Percentiles rank a stretch among this genome's conserved stretches.
phyloP scores from a whole-genome alignment of 2,113 vertebrate genomes.

The Orientallactaga bullata region DNA sequence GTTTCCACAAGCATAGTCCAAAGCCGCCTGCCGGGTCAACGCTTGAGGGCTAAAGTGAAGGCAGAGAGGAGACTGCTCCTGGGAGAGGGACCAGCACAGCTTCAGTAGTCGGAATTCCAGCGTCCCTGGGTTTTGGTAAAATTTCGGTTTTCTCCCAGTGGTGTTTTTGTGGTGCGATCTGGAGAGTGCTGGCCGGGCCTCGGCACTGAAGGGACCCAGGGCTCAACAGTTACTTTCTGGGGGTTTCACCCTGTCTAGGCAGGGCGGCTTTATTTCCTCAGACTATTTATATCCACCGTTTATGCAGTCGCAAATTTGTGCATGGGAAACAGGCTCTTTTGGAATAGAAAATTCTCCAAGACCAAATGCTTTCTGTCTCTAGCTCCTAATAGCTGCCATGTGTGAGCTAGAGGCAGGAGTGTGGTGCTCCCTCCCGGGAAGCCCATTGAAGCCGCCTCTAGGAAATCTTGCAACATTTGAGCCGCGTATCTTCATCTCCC shows the following conservation, averaged over 20 bases:
- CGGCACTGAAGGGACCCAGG: not conserved
- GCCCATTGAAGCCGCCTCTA: conserved; percentile 17
- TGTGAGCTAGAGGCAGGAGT: conserved; percentile 28
- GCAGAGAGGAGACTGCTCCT: fast-evolving
- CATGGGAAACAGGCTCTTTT: conserved; percentile 69
- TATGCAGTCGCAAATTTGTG: conserved; percentile 31
- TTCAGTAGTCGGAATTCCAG: too few relatives aligned
- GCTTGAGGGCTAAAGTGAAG: not conserved
- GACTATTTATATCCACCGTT: not conserved
- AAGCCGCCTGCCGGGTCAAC: not conserved
- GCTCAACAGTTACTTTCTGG: fast-evolving
- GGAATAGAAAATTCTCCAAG: conserved; percentile 51
- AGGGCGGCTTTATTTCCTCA: not conserved
- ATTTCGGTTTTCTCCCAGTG: not conserved
- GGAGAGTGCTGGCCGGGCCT: not conserved
- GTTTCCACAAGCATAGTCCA: not conserved
- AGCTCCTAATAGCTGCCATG: conserved; percentile 78
- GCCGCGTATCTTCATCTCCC: conserved; percentile 19
- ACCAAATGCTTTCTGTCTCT: conserved; percentile 69
- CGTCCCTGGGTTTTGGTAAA: too few relatives aligned
- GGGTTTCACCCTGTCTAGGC: not conserved
- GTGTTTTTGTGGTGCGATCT: not conserved
- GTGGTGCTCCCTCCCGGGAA: conserved; percentile 1
- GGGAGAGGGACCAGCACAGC: fast-evolving
- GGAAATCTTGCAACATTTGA: not conserved